Base-by-base conservation (phyloP, 2,113 vertebrate genomes). In the Ciconia stormi region DNA sequence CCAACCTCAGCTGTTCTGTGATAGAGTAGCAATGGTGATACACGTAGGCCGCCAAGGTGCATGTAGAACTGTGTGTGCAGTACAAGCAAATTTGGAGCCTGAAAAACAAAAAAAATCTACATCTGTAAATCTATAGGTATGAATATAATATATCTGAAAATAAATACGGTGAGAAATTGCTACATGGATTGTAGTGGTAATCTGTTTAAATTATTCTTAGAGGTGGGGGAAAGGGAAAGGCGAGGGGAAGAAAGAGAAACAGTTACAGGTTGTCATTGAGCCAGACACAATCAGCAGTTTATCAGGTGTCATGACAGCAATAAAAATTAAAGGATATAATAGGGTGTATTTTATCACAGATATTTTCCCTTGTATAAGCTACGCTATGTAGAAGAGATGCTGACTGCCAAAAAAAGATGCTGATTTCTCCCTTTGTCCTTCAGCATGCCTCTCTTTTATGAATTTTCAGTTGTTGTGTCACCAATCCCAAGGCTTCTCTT, bases 21-120 rank as follows among this genome's bases (percentile, higher is more conserved):
- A 27, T 13, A 15, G 3, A 49, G 34, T 3, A 63, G 47, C 27
- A 62, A 23, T 9, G 19, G n/a, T 67, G 20, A 30, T 40, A 44
- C 6, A 71, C 1, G 2, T 1, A 65, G 44, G 23, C 40, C 58
- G 19, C 25, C 34, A 16, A 55, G 4, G 38, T 40, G 40, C 8
- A 59, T 0, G 0, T 5, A 59, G 15, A 69, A n/a, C 11, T 36
- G 10, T 26, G 16, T 34, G 25, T 0, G 0, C 21, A 55, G 17
- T 11, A n/a, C 8, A 55, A 69, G 16, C 20, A 76, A 82, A 82
- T 82, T 11, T 67, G 13, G 25, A 63, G 32, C 11, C 29, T 67
- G 16, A 67, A 82, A 67, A 25, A 2, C 20, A 40, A 10, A 20
- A 20, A 1, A 11, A 16, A 52, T 25, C 27, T 38, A 44, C 27